A percentile compares a stretch with the other conserved stretches of the same genome.
phyloP scores from a whole-genome alignment of 2,888 invertebrate species.

The Oxycera nigricornis region DNA sequence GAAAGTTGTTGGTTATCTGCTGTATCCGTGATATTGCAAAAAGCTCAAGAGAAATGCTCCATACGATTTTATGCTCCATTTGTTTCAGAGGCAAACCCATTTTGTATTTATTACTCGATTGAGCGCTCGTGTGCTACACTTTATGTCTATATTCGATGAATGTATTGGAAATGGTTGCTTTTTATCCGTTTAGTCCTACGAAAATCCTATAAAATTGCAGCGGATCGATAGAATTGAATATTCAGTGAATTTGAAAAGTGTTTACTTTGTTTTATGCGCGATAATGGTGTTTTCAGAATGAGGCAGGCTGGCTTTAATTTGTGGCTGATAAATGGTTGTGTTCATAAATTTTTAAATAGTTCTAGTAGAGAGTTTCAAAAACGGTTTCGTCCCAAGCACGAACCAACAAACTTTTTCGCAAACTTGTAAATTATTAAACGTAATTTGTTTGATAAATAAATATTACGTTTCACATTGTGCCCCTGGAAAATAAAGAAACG shows the following conservation, averaged over 20 bases:
- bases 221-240: not conserved
- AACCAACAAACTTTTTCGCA: too few species aligned
- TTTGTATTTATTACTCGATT: conserved; percentile 30
- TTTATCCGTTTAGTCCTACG: not conserved
- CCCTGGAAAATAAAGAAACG: too few species aligned
- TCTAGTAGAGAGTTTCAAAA: too few species aligned
- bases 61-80: conserved; percentile 38
- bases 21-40: conserved; percentile 7
- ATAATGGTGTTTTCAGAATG: too few species aligned
- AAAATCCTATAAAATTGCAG: not conserved
- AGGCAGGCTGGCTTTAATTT: too few species aligned
- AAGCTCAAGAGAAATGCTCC: not conserved
- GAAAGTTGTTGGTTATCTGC: conserved; percentile 10
- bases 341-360: too few species aligned
- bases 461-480: too few species aligned
- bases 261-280: not conserved
- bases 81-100: conserved; percentile 31
- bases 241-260: conserved; percentile 2
- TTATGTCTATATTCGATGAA: not conserved
- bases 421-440: too few species aligned
- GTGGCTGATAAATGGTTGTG: too few species aligned
- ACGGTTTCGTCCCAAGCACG: too few species aligned
- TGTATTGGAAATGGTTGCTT: conserved; percentile 5
- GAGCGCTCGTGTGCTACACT: conserved; percentile 5
- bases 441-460: too few species aligned